Conservation (phyloP, 2,797 vertebrate species). For the Lacerta bilineata region DNA sequence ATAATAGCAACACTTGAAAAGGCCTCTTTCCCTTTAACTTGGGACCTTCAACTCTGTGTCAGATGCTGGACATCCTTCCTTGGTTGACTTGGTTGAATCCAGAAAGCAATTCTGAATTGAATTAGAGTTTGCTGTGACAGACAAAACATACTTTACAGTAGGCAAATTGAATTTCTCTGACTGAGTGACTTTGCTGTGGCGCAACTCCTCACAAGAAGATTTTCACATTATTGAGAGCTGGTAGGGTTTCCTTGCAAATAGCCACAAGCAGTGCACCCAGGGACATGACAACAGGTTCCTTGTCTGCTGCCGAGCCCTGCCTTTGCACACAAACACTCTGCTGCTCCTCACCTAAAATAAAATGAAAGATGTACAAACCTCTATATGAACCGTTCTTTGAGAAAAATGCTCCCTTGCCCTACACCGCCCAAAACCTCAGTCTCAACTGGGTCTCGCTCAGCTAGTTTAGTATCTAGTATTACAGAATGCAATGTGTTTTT, state of each 20-base stretch:
- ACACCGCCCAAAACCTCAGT: background rate
- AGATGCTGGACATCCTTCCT: conserved; percentile 51
- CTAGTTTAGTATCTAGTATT: conserved; percentile 26
- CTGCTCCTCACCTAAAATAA: background rate
- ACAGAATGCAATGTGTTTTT: conserved; percentile 56
- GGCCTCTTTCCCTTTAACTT: conserved; percentile 49
- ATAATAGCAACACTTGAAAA: too few relatives aligned
- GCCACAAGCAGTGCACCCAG: conserved; percentile 43
- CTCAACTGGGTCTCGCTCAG: conserved; percentile 36
- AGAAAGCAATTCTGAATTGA: conserved; percentile 78
- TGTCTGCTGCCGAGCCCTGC: conserved; percentile 46
- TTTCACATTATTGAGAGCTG: conserved; percentile 75
- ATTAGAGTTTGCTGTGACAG: conserved; percentile 82
- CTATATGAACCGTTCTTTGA: conserved; percentile 31
- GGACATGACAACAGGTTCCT: conserved; percentile 11
- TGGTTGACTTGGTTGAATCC: conserved; percentile 67
- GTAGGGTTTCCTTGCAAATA: conserved; percentile 75
- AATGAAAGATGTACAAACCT: conserved; percentile 23
- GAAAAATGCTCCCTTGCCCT: conserved; percentile 26
- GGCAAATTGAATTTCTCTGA: conserved; percentile 89
- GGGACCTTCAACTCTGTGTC: conserved; percentile 14
- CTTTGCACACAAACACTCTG: conserved; percentile 4
- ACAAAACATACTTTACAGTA: conserved; percentile 81
- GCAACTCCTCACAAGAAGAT: conserved; percentile 76
- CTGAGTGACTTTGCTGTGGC: conserved; percentile 80